Conservation (phyloP, 2,888 invertebrate genomes). For the Smittia aterrima region DNA sequence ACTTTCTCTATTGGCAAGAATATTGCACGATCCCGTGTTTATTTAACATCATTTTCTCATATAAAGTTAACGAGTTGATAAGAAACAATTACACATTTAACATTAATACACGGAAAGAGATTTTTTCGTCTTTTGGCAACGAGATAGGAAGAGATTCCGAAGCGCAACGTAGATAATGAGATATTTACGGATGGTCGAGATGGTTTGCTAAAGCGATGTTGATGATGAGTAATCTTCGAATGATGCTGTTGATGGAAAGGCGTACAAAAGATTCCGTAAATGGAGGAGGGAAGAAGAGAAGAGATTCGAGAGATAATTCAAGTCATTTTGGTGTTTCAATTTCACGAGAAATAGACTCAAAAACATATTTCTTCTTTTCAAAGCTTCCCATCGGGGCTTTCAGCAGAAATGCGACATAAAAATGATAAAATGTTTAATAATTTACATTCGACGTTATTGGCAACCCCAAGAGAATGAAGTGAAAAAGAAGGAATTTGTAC, state of each 20-base stretch:
- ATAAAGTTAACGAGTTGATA: not conserved
- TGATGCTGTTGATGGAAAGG: slow-evolving; percentile 58
- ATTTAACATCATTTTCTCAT: not conserved
- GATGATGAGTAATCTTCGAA: slow-evolving; percentile 71
- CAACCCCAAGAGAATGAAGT: not conserved
- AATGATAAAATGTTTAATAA: slow-evolving; percentile 7
- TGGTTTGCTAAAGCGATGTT: slow-evolving; percentile 62
- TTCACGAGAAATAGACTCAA: slow-evolving; percentile 2
- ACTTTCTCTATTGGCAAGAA: not conserved
- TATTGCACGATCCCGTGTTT: not conserved
- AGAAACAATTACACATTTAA: slow-evolving; percentile 23
- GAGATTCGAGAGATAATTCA: slow-evolving; percentile 19
- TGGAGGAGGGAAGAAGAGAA: not conserved
- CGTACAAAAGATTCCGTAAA: not conserved
- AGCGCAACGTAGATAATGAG: not conserved
- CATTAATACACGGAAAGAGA: not conserved
- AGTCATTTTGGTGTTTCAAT: not conserved
- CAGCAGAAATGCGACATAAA: not conserved
- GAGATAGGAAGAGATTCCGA: not conserved
- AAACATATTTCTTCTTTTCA: not conserved
- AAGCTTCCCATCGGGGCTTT: not conserved
- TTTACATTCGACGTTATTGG: not conserved
- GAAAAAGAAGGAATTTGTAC: slow-evolving; percentile 3
- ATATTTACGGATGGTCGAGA: slow-evolving; percentile 15
- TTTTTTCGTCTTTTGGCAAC: not conserved